phyloP scores from a whole-genome alignment of 2,888 invertebrate species.

The Agonopterix heracliana region DNA sequence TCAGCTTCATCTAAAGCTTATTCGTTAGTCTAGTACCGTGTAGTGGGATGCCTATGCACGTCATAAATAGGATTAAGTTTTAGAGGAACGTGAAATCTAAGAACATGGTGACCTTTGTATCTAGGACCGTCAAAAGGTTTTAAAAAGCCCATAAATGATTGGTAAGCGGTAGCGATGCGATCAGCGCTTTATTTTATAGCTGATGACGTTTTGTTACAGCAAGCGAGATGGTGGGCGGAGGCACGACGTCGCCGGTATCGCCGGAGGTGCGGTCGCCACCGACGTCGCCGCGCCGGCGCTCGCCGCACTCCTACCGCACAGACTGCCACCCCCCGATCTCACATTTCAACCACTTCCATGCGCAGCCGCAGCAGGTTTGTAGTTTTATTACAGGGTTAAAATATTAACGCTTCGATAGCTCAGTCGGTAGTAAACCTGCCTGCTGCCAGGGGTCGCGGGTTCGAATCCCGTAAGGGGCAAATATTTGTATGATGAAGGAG shows the following conservation, averaged over 20 bases:
- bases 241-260: slow-evolving; percentile 48
- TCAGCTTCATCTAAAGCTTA: too few species aligned
- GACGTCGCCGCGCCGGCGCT: slow-evolving; percentile 55
- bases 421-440: neutral
- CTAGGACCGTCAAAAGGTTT: too few species aligned
- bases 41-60: too few species aligned
- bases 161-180: too few species aligned
- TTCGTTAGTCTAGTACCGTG: too few species aligned
- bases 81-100: too few species aligned
- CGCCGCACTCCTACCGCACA: slow-evolving; percentile 56
- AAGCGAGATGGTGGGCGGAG: slow-evolving; percentile 45
- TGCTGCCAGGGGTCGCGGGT: too few species aligned
- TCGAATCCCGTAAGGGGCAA: too few species aligned
- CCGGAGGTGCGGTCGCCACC: slow-evolving; percentile 63
- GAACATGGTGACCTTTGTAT: too few species aligned
- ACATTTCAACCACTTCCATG: slow-evolving; percentile 93
- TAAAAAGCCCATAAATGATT: too few species aligned
- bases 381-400: neutral
- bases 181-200: too few species aligned
- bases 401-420: neutral
- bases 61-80: too few species aligned
- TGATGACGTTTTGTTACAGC: slow-evolving; percentile 19
- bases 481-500: neutral
- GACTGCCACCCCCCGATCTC: slow-evolving; percentile 78
- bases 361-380: slow-evolving; percentile 90